phyloP scores from a whole-genome alignment of 1,140 invertebrate species.

The Halyomorpha halys region DNA sequence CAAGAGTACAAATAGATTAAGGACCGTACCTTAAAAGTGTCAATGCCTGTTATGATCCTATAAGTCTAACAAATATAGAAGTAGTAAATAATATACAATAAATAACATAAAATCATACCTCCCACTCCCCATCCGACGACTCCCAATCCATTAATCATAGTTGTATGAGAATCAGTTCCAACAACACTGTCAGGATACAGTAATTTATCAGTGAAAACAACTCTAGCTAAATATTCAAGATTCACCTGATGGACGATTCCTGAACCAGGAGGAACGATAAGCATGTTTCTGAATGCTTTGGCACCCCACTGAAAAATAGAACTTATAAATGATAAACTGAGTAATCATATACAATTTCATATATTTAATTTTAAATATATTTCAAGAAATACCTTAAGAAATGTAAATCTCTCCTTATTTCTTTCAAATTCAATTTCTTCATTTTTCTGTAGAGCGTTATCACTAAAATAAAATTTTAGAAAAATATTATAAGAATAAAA shows the following conservation, averaged over 20 bases:
- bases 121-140: slow-evolving; percentile 70
- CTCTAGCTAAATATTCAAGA: slow-evolving; percentile 86
- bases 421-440: slow-evolving; percentile 92
- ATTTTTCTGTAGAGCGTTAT: slow-evolving; percentile 84
- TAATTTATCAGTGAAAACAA: slow-evolving; percentile 72
- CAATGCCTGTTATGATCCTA: no score
- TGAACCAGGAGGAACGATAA: slow-evolving; percentile 94
- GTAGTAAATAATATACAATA: no score
- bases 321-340: neutral
- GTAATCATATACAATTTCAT: slow-evolving; percentile 17
- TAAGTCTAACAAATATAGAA: no score
- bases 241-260: slow-evolving; percentile 99
- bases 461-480: slow-evolving; percentile 43
- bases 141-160: slow-evolving; percentile 93
- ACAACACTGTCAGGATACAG: slow-evolving; percentile 94
- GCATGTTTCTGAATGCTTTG: slow-evolving; percentile 88
- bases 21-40: no score
- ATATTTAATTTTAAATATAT: neutral
- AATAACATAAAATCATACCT: slow-evolving; percentile 35
- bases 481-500: no score
- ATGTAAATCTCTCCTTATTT: slow-evolving; percentile 91
- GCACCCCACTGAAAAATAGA: slow-evolving; percentile 73
- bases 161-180: slow-evolving; percentile 98
- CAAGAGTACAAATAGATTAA: no score
- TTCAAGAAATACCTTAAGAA: slow-evolving; percentile 69